Evolutionary conservation across 2,797 vertebrate species (phyloP).

Genomic region (Gallinago stenura): DNA sequence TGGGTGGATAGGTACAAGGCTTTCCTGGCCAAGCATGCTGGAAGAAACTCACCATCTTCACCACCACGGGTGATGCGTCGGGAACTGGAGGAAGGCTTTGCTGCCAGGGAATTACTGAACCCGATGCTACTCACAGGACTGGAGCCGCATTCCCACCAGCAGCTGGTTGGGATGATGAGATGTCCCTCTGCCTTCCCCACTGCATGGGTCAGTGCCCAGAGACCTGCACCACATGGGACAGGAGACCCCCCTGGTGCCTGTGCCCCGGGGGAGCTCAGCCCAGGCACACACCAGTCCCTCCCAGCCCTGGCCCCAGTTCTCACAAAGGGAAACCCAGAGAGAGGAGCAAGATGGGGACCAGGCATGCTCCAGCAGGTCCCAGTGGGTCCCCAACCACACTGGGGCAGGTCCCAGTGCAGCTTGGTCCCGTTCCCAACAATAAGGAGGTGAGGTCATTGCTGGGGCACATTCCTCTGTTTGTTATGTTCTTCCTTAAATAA

Average conservation of each 20-base stretch:
- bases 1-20: not conserved
- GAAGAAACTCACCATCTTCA: not conserved
- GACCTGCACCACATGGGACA: not conserved
- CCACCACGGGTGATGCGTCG: not conserved
- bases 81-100: not conserved
- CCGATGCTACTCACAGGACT: not conserved
- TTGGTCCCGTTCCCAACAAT: not conserved
- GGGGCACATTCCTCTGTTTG: not conserved
- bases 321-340: not conserved
- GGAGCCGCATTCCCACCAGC: not conserved
- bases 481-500: not conserved
- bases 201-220: not conserved
- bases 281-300: not conserved
- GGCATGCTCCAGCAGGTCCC: not conserved
- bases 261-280: accelerated
- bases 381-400: accelerated
- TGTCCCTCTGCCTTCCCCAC: not conserved
- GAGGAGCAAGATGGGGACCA: accelerated
- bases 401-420: not conserved
- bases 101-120: not conserved
- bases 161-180: not conserved
- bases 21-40: not conserved
- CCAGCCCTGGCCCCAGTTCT: not conserved
- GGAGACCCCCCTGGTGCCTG: not conserved
- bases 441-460: not conserved